Conservation (phyloP, 2,113 vertebrate species). For the Ceyx margarethae region DNA sequence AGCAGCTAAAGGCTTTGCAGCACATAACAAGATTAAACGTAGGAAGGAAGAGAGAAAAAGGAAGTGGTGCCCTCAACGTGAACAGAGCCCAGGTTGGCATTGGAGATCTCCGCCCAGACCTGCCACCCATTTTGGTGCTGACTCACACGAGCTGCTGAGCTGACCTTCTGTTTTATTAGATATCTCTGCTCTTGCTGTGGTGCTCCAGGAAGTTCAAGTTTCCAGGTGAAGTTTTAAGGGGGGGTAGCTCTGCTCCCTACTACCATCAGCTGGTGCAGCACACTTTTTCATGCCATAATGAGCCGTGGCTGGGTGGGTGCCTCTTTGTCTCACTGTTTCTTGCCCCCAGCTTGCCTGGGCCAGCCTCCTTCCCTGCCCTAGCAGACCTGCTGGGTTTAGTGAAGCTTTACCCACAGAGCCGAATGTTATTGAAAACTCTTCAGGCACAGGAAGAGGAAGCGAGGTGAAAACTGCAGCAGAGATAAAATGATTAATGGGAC, state of each 20-base stretch:
- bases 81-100: not conserved
- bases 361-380: not conserved
- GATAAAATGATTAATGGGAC: constrained; percentile 56
- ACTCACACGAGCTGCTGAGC: not conserved
- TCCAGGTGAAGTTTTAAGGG: not conserved
- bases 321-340: not conserved
- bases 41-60: not conserved
- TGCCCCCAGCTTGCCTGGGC: not conserved
- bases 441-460: constrained; percentile 14
- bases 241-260: not conserved
- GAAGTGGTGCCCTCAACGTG: not conserved
- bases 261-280: not conserved
- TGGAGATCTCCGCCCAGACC: not conserved
- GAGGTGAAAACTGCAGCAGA: constrained; percentile 30
- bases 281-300: accelerated
- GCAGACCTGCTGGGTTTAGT: not conserved
- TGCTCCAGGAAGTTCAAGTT: not conserved
- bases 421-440: not conserved
- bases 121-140: not conserved
- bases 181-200: not conserved
- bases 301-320: not conserved
- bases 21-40: not conserved
- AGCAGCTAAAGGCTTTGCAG: not conserved
- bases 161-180: not conserved
- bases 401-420: accelerated